Conservation (phyloP, 2,797 vertebrate species). For the Melanotaenia boesemani region DNA sequence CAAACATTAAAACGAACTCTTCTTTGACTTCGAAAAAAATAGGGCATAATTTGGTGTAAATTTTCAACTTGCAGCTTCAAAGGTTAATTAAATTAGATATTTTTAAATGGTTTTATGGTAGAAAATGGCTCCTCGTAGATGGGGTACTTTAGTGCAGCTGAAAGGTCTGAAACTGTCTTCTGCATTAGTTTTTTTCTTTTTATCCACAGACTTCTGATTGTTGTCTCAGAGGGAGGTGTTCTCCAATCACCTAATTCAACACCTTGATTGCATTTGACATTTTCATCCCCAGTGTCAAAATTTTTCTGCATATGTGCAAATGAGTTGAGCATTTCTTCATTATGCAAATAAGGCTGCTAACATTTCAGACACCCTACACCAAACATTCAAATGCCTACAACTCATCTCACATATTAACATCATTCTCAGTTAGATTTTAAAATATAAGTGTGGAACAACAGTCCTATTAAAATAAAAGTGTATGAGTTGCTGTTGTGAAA, state of each 20-base stretch:
- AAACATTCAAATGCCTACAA: slow-evolving; percentile 31
- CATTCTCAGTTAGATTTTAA: neutral
- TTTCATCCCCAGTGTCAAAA: slow-evolving; percentile 59
- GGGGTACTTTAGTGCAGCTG: slow-evolving; percentile 50
- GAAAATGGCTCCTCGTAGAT: slow-evolving; percentile 53
- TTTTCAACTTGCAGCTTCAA: slow-evolving; percentile 40
- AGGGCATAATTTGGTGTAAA: slow-evolving; percentile 25
- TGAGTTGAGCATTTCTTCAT: slow-evolving; percentile 55
- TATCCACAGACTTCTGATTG: slow-evolving; percentile 67
- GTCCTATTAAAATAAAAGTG: neutral
- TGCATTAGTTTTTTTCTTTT: slow-evolving; percentile 21
- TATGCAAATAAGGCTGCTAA: slow-evolving; percentile 57
- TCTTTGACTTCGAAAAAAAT: neutral
- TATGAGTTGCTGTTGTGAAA: neutral
- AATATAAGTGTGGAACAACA: neutral
- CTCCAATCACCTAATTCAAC: slow-evolving; percentile 70
- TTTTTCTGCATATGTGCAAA: slow-evolving; percentile 58
- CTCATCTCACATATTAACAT: slow-evolving; percentile 17
- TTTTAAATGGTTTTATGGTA: slow-evolving; percentile 60
- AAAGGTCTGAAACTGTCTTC: slow-evolving; percentile 49
- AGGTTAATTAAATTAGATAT: slow-evolving; percentile 62
- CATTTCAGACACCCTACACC: slow-evolving; percentile 33
- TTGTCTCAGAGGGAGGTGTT: slow-evolving; percentile 70
- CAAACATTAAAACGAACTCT: neutral
- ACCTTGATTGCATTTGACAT: slow-evolving; percentile 77